Conservation (phyloP, 2,888 invertebrate genomes). For the Sphecodes monilicornis region DNA sequence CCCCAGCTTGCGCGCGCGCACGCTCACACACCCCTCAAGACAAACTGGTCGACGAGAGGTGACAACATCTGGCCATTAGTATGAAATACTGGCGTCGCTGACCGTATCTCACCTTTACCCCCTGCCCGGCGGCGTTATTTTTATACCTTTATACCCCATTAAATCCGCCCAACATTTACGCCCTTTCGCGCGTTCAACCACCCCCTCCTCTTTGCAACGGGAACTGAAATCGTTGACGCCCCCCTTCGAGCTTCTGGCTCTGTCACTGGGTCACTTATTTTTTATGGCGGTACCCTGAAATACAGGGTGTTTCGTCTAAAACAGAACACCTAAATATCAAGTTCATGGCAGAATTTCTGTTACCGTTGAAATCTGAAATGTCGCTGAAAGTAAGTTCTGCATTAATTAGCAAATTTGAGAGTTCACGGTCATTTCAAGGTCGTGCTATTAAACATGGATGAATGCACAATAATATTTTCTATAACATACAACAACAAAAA, state of each 20-base stretch:
- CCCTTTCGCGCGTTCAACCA: neutral
- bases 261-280: conserved; percentile 1
- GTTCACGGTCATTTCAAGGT: no score
- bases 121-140: conserved; percentile 71
- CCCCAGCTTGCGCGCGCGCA: conserved; percentile 13
- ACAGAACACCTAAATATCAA: no score
- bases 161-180: conserved; percentile 72
- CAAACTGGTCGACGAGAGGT: conserved; percentile 75
- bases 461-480: no score
- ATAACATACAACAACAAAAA: no score
- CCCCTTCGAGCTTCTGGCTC: neutral
- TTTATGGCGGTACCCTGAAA: neutral
- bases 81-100: conserved; percentile 76
- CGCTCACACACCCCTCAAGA: conserved; percentile 60
- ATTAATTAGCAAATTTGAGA: no score
- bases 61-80: conserved; percentile 79
- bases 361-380: no score
- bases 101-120: conserved; percentile 74
- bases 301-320: no score
- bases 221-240: neutral
- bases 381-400: no score
- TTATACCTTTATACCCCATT: conserved; percentile 77
- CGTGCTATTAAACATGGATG: no score
- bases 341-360: no score
- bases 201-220: neutral